A percentile compares a stretch with the other conserved stretches of the same genome.
Evolutionary conservation across 2,797 vertebrate genomes (phyloP).

Genomic region (Tenualosa ilisha): DNA sequence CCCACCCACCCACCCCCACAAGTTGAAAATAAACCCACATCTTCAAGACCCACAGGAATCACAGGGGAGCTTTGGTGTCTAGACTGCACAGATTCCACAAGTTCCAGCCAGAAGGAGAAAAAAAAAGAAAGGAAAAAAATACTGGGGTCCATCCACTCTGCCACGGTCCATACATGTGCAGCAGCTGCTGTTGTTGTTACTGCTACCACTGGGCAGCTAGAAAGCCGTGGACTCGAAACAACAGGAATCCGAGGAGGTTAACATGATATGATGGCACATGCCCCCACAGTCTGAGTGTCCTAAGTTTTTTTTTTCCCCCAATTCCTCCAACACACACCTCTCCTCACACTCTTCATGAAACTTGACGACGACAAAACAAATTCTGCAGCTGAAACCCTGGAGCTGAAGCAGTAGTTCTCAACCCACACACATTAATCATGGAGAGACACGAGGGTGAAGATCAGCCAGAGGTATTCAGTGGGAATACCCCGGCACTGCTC

Average conservation of each 20-base stretch:
- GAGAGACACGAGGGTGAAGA: neutral
- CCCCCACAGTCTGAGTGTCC: neutral
- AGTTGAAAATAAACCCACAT: constrained; percentile 44
- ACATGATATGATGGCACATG: neutral
- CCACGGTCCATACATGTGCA: neutral
- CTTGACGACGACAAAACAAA: neutral
- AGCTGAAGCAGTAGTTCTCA: neutral
- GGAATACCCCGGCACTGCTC: neutral
- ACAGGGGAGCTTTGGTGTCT: constrained; percentile 70
- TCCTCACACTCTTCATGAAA: neutral
- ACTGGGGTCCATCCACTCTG: neutral
- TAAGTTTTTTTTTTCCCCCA: neutral
- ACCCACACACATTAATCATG: neutral
- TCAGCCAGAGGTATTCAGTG: neutral
- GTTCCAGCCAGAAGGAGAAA: constrained; percentile 65
- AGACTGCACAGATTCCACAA: constrained; percentile 73
- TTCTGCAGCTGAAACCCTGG: neutral
- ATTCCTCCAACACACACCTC: neutral
- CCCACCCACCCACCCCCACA: constrained; percentile 33
- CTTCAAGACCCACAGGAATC: constrained; percentile 66
- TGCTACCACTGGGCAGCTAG: neutral
- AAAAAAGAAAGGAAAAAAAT: neutral
- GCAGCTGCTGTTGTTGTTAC: neutral
- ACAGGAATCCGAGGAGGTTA: neutral
- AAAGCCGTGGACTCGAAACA: too few relatives aligned